Base-by-base conservation (phyloP, 2,113 vertebrate species). In the Cariama cristata region DNA sequence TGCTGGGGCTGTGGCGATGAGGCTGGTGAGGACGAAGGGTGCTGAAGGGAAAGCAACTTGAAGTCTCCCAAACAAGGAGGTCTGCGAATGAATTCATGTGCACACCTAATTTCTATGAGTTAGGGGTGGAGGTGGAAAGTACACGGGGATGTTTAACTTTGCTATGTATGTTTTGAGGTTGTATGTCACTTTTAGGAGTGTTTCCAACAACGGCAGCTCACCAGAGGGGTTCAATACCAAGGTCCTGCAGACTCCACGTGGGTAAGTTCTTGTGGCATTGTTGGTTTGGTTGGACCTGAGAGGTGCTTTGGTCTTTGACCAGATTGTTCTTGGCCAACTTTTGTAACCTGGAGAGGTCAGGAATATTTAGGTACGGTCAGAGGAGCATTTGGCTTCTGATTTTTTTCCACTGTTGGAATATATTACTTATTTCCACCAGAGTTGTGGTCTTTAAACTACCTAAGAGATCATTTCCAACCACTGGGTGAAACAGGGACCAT, bases 201-300 rank as follows among this genome's bases (percentile, higher is more conserved):
- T 77, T 80, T 71, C 68, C 42, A 62, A 30, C 59, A 91, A 8
- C 2, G 3, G 18, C 72, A 84, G 30, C 32, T 62, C 40, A 47
- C 42, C 32, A 62, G 52, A 67, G 7, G 53, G 17, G 24, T 82
- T 85, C n/a, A 59, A n/a, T 15, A 28, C 17, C 42, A 75, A 75
- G 12, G 42, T 42, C 40, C 12, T 85, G 47, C 3, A 0, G 0
- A 2, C 23, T 44, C 35, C 27, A 11, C 0, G 0, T 16, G 8
- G 21, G 75, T 86, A 83, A 95, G 73, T 91, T 84, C 63, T 69
- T 49, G 35, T 3, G 7, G 12, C 0, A 1, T 2, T 58, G 11
- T 50, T 79, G 47, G 12, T 42, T 67, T 87, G 38, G 8, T 50
- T 33, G 38, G 77, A 84, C 47, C 28, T 47, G 27, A 26, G 64